Conservation (phyloP, 1,140 invertebrate genomes). For the Dreissena rostriformis region DNA sequence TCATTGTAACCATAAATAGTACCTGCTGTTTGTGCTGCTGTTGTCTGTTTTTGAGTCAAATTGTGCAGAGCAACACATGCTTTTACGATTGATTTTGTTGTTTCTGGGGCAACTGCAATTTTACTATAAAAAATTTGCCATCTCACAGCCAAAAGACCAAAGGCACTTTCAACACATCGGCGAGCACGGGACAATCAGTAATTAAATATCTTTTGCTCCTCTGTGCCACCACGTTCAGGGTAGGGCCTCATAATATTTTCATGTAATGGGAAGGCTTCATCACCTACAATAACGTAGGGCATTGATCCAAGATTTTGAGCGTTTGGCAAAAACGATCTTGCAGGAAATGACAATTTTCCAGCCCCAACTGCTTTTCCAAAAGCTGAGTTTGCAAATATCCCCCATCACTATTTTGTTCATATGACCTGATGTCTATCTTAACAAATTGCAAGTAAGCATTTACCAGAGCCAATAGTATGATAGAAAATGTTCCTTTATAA, state of each 20-base stretch:
- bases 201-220: conserved; percentile 9
- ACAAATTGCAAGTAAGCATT: neutral
- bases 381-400: conserved; percentile 3
- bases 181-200: conserved; percentile 1
- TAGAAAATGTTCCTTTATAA: conserved; percentile 13
- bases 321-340: neutral
- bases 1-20: too few relatives aligned
- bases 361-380: conserved; percentile 6
- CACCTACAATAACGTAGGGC: too few relatives aligned
- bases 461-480: conserved; percentile 2
- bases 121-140: conserved; percentile 1
- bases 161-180: conserved; percentile 11
- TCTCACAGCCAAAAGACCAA: neutral
- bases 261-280: too few relatives aligned
- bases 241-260: too few relatives aligned
- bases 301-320: neutral
- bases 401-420: neutral
- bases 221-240: neutral
- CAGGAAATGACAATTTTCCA: neutral
- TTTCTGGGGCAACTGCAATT: neutral
- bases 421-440: too few relatives aligned
- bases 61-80: neutral
- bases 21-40: too few relatives aligned
- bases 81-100: conserved; percentile 7
- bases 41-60: too few relatives aligned